A percentile compares a stretch with the other conserved stretches of the same genome.
Evolutionary conservation across 2,888 invertebrate genomes (phyloP).

Genomic region (Chironomus tentans): DNA sequence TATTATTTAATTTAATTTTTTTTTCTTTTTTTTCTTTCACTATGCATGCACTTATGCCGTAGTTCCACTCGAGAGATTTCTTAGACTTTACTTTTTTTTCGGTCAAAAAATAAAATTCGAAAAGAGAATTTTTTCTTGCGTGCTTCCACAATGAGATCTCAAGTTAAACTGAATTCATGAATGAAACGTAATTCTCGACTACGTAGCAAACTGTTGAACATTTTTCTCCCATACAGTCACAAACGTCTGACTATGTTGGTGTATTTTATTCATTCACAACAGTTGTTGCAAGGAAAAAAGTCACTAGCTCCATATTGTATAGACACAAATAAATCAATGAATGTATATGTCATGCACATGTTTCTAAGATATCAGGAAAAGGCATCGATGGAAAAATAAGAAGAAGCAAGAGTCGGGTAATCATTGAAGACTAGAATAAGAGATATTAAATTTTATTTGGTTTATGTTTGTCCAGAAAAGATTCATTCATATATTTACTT

Average conservation of each 20-base stretch:
- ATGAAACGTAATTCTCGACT: background rate
- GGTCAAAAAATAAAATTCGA: too few relatives aligned
- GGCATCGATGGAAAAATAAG: background rate
- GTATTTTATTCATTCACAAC: background rate
- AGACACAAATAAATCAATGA: background rate
- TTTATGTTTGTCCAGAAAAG: background rate
- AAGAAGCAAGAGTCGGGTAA: background rate
- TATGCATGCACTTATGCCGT: background rate
- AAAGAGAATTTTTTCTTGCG: background rate
- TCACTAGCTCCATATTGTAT: background rate
- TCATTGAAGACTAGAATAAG: background rate
- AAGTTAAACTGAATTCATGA: conserved; percentile 11
- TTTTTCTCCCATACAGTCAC: background rate
- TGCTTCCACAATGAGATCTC: conserved; percentile 7
- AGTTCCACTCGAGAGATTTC: background rate
- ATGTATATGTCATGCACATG: conserved; percentile 6
- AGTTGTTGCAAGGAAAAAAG: background rate
- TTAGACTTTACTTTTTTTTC: background rate
- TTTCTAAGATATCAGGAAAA: background rate
- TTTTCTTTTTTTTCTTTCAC: background rate
- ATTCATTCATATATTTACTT: background rate
- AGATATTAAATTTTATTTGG: background rate
- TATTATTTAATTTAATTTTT: background rate
- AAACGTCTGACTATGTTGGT: background rate
- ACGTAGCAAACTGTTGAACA: background rate